Conservation (phyloP, 1,140 invertebrate genomes). For the Tenebrio molitor region DNA sequence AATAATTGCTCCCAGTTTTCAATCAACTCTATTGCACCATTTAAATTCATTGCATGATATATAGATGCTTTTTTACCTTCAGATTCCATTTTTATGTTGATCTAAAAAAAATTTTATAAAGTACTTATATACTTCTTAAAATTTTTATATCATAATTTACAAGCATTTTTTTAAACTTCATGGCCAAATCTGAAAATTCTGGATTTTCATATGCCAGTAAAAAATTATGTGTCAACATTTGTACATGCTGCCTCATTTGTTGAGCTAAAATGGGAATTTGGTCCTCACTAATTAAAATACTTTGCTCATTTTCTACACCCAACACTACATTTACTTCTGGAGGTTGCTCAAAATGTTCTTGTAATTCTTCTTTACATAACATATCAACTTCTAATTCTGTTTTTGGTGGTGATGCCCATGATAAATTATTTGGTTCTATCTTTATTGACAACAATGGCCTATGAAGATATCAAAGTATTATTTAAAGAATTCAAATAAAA, state of each 20-base stretch:
- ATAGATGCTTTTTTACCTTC: conserved; percentile 67
- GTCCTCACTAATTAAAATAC: conserved; percentile 53
- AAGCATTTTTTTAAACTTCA: conserved; percentile 70
- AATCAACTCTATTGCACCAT: conserved; percentile 71
- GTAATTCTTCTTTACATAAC: conserved; percentile 82
- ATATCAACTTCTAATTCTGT: conserved; percentile 74
- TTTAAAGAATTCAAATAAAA: conserved; percentile 51
- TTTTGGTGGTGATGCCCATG: conserved; percentile 72
- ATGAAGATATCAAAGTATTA: not conserved
- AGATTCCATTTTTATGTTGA: conserved; percentile 59
- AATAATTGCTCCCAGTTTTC: conserved; percentile 72
- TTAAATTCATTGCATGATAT: conserved; percentile 75
- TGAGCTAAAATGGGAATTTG: conserved; percentile 77
- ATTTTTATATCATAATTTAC: too few species aligned
- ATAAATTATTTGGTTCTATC: conserved; percentile 64
- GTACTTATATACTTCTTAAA: too few species aligned
- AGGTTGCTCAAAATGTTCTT: conserved; percentile 76
- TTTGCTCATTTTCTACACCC: conserved; percentile 42
- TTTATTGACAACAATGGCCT: conserved; percentile 77
- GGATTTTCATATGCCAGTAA: conserved; percentile 79
- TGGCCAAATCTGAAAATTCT: conserved; percentile 69
- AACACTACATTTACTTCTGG: not conserved
- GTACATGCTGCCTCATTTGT: conserved; percentile 84
- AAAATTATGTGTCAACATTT: conserved; percentile 79
- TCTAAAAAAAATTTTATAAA: too few species aligned